phyloP scores from a whole-genome alignment of 2,797 vertebrate species.

The Tiaroga cobitis region DNA sequence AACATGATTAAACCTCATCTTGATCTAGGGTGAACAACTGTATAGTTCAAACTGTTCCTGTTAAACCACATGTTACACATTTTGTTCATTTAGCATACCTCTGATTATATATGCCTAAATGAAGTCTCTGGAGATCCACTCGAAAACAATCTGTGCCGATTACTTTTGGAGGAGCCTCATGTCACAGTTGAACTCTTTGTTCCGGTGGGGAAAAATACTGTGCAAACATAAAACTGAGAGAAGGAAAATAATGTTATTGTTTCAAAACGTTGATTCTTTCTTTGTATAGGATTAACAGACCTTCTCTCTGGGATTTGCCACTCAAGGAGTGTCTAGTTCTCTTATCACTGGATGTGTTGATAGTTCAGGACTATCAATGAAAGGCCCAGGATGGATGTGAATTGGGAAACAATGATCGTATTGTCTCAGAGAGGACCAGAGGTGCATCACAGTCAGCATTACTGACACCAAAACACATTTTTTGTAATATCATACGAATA shows the following conservation, averaged over 20 bases:
- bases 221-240: conserved; percentile 47
- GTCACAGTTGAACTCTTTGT: conserved; percentile 52
- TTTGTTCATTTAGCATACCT: background rate
- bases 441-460: conserved; percentile 4
- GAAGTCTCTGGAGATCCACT: conserved; percentile 36
- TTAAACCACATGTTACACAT: background rate
- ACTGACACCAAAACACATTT: conserved; percentile 4
- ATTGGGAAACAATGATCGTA: conserved; percentile 13
- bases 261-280: conserved; percentile 43
- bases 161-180: conserved; percentile 46
- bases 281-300: conserved; percentile 38
- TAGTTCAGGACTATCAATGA: conserved; percentile 39
- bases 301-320: conserved; percentile 33
- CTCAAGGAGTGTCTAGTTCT: conserved; percentile 47
- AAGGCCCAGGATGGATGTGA: conserved; percentile 30
- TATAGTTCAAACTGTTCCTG: conserved; percentile 3
- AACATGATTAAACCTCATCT: conserved; percentile 13
- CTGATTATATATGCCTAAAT: background rate
- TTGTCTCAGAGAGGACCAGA: conserved; percentile 27
- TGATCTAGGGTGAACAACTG: conserved; percentile 2
- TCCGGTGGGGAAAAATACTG: conserved; percentile 51
- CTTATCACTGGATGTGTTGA: conserved; percentile 52
- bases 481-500: conserved; percentile 13
- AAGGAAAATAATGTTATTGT: conserved; percentile 53
- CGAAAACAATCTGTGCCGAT: conserved; percentile 56